Conservation (phyloP, 1,140 invertebrate species). For the Ladona fulva region DNA sequence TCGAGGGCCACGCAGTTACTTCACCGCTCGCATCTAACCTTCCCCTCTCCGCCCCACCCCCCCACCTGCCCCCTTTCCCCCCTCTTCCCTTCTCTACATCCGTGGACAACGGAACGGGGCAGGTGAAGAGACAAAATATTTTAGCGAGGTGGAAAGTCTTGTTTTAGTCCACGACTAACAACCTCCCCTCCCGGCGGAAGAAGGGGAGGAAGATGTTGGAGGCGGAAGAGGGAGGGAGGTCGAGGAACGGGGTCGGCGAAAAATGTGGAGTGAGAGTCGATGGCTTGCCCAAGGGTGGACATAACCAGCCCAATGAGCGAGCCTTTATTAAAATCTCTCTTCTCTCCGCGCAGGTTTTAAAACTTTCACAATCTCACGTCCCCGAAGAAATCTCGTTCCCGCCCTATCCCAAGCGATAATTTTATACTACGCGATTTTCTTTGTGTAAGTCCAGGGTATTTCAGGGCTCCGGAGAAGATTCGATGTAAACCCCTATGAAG, state of each 20-base stretch:
- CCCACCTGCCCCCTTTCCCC: background rate
- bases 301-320: background rate
- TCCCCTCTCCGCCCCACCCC: background rate
- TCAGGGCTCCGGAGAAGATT: no score
- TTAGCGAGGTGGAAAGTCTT: slow-evolving; percentile 8
- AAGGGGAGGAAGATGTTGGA: background rate
- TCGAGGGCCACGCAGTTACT: no score
- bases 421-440: no score
- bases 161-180: background rate
- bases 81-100: background rate
- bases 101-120: background rate
- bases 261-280: background rate
- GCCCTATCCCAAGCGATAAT: no score
- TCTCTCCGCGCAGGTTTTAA: background rate
- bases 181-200: background rate
- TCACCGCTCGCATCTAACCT: no score
- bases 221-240: background rate
- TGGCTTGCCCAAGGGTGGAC: slow-evolving; percentile 5
- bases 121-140: slow-evolving; percentile 7
- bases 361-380: no score
- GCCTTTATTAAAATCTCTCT: background rate
- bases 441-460: no score
- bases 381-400: no score
- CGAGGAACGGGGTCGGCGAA: background rate
- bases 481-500: no score